Conservation (phyloP, 1,140 invertebrate species). For the Pollicipes pollicipes region DNA sequence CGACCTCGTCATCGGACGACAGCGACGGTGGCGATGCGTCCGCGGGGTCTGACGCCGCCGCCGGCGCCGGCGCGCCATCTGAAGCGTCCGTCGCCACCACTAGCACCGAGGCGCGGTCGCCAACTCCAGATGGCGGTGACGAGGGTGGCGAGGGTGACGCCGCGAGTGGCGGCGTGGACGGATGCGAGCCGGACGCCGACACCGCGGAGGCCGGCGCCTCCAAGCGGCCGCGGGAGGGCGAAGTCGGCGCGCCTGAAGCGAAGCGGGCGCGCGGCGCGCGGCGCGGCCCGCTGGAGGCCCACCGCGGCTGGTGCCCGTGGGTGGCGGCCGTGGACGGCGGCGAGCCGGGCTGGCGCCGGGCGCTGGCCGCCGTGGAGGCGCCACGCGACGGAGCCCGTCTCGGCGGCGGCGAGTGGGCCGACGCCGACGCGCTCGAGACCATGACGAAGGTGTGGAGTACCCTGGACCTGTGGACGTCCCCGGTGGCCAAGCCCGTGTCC, state of each 20-base stretch:
- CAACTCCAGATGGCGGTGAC: no score
- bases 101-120: no score
- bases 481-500: background rate
- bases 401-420: background rate
- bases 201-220: no score
- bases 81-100: no score
- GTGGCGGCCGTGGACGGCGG: background rate
- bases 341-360: background rate
- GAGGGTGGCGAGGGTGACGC: no score
- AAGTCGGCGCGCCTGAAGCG: no score
- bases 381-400: no score
- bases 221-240: no score
- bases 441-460: background rate
- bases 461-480: background rate
- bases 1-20: no score
- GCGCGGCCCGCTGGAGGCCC: background rate
- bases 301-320: background rate
- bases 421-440: background rate
- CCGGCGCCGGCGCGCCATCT: no score
- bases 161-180: background rate
- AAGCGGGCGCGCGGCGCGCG: background rate
- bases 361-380: background rate
- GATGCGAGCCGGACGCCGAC: background rate
- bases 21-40: no score
- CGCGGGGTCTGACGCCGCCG: no score